Percentiles rank a stretch among this genome's conserved stretches.
Conservation (phyloP, 2,113 vertebrate genomes). For the Pterocles burchelli region DNA sequence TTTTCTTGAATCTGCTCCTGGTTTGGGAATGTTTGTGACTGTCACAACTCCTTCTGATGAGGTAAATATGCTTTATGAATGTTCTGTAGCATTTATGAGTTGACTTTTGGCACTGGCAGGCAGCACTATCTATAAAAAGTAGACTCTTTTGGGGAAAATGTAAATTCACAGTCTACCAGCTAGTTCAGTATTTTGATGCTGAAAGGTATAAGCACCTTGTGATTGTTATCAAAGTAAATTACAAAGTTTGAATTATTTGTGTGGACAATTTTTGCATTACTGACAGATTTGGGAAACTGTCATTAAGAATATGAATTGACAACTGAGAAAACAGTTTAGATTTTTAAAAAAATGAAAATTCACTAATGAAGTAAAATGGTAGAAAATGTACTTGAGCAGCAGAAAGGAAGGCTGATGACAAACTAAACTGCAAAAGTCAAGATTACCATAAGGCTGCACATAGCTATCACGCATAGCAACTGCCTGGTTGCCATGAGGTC, state of each 20-base stretch:
- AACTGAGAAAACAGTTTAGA: not conserved
- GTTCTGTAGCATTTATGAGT: not conserved
- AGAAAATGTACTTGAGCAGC: not conserved
- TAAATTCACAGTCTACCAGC: not conserved
- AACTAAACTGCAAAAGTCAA: not conserved
- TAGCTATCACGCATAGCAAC: not conserved
- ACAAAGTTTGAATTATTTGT: not conserved
- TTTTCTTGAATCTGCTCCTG: conserved; percentile 78
- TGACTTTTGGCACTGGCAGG: not conserved
- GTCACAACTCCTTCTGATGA: conserved; percentile 80
- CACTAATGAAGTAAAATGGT: not conserved
- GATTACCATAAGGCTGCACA: not conserved
- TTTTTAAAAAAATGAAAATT: not conserved
- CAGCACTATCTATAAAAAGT: not conserved
- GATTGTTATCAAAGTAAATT: not conserved
- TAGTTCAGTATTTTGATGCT: not conserved
- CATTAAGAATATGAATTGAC: not conserved
- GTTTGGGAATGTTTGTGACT: conserved; percentile 85
- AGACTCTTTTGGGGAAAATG: not conserved
- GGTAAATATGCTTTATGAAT: conserved; percentile 56
- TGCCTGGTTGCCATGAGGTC: not conserved
- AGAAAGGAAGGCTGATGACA: not conserved
- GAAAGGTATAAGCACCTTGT: not conserved
- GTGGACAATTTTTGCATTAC: not conserved
- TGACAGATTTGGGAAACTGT: not conserved